Conservation (phyloP, 2,888 invertebrate genomes). For the Caenorhabditis becei region DNA sequence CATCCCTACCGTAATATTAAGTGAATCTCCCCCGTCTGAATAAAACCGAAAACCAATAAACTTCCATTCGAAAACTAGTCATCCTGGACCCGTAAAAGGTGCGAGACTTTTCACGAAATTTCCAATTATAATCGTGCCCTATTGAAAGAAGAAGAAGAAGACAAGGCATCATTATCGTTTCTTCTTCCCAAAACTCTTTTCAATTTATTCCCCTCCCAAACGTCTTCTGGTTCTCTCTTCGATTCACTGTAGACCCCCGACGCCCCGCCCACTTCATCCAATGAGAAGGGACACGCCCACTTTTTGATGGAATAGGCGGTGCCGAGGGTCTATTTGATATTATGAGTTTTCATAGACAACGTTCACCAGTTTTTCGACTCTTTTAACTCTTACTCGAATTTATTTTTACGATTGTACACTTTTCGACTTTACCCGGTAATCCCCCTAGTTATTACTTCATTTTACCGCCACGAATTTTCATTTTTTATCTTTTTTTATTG, state of each 20-base stretch:
- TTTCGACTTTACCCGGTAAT: background rate
- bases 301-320: background rate
- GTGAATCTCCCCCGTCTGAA: no score
- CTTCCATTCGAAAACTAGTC: slow-evolving; percentile 14
- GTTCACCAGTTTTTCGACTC: no score
- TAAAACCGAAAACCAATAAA: no score
- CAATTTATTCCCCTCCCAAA: slow-evolving; percentile 7
- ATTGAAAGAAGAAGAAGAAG: background rate
- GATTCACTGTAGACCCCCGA: slow-evolving; percentile 41
- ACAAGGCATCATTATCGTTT: slow-evolving; percentile 43
- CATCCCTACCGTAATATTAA: no score
- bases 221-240: background rate
- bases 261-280: slow-evolving; percentile 25
- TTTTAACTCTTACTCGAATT: background rate
- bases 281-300: slow-evolving; percentile 30
- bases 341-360: slow-evolving; percentile 2
- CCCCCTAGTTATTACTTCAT: background rate
- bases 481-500: no score
- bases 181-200: slow-evolving; percentile 8
- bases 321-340: slow-evolving; percentile 8
- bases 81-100: slow-evolving; percentile 6
- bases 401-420: background rate
- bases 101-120: slow-evolving; percentile 31
- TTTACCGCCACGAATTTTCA: no score
- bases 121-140: slow-evolving; percentile 47